Evolutionary conservation across 2,113 vertebrate species (phyloP).

Genomic region (Piliocolobus tephrosceles): DNA sequence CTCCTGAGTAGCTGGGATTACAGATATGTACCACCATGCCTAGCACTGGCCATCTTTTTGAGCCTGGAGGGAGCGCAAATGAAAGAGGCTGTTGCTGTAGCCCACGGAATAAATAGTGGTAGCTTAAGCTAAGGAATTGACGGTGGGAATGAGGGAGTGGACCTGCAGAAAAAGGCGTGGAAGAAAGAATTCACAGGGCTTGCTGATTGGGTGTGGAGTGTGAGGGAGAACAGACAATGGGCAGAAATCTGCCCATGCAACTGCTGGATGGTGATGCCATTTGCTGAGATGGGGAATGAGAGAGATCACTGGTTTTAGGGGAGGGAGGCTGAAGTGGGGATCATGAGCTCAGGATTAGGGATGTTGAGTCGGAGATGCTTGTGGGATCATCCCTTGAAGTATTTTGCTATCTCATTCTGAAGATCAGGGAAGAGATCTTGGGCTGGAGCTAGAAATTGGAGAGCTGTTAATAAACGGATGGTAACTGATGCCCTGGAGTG

Average conservation of each 20-base stretch:
- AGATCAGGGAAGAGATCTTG: background rate
- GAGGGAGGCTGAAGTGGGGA: background rate
- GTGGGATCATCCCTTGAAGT: background rate
- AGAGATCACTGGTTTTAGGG: background rate
- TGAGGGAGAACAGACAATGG: background rate
- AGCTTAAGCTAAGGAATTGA: background rate
- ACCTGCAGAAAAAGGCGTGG: background rate
- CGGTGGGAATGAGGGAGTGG: background rate
- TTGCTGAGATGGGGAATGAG: too few relatives aligned
- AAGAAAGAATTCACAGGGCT: background rate
- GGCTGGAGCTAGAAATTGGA: background rate
- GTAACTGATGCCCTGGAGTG: fast-evolving
- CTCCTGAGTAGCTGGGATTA: background rate
- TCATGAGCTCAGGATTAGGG: background rate
- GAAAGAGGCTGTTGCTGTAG: background rate
- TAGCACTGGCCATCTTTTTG: background rate
- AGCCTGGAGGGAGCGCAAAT: background rate
- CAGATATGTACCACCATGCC: background rate
- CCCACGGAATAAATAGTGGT: background rate
- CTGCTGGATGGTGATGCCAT: background rate
- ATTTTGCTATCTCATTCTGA: background rate
- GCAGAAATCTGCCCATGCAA: background rate
- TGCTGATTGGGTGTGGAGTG: background rate
- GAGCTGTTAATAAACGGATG: background rate
- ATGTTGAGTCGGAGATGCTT: too few relatives aligned